Percentiles rank a stretch among this genome's conserved stretches.
Conservation (phyloP, 1,140 invertebrate species). For the Pteromalus puparum region DNA sequence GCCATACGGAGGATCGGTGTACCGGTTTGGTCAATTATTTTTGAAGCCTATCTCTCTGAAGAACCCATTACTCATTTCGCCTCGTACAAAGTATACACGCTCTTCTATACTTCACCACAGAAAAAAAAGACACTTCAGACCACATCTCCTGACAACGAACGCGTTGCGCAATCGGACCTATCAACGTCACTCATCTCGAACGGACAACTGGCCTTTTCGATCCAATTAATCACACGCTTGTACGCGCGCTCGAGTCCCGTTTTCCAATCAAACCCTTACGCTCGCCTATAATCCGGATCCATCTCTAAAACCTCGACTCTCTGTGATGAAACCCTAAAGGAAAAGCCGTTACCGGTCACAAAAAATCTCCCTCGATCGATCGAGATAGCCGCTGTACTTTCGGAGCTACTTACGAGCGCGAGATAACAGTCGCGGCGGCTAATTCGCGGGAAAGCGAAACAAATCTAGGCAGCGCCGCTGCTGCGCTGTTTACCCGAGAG, state of each 20-base stretch:
- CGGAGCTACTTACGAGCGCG: background rate
- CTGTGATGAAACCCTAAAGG: background rate
- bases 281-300: background rate
- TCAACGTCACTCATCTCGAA: conserved; percentile 37
- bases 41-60: background rate
- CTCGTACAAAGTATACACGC: too few relatives aligned
- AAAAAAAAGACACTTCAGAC: background rate
- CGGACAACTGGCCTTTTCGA: background rate
- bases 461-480: background rate
- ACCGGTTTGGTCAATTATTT: background rate
- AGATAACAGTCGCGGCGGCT: background rate
- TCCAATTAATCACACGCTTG: conserved; percentile 32
- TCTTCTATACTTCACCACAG: background rate
- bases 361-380: background rate
- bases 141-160: background rate
- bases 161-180: conserved; percentile 38
- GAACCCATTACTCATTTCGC: background rate
- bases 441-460: background rate
- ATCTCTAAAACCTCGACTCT: background rate
- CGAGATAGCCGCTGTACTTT: background rate
- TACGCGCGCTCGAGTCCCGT: background rate
- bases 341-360: background rate
- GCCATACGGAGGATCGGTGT: background rate
- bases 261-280: background rate
- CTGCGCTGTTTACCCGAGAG: background rate